These are phyloP conservation scores for Agelastica alni DNA, from an alignment of 2,888 invertebrate genomes.

Conservation along the genomic window DNA sequence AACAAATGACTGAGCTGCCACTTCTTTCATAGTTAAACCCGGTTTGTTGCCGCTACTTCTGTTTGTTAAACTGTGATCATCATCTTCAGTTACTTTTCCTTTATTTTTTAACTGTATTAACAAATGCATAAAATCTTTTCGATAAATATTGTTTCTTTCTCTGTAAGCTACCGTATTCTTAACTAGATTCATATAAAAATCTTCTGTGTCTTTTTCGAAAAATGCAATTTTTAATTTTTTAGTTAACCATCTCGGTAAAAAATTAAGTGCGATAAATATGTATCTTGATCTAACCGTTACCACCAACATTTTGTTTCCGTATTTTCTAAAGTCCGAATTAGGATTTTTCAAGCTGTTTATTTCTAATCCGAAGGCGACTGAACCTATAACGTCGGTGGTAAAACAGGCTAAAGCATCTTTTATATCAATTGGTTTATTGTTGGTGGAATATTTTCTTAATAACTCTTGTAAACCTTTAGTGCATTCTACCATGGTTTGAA, in stretches of 20 bases:
- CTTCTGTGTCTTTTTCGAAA: conserved; percentile 37
- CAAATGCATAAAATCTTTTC: conserved; percentile 62
- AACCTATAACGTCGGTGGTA: conserved; percentile 64
- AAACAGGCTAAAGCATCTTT: conserved; percentile 61
- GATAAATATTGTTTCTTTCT: conserved; percentile 53
- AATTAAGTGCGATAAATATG: conserved; percentile 10
- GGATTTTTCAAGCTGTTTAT: conserved; percentile 61
- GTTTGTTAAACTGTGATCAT: conserved; percentile 46
- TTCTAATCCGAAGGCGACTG: conserved; percentile 64
- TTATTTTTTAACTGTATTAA: conserved; percentile 56
- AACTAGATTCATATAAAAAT: conserved; percentile 57
- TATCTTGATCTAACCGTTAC: conserved; percentile 25
- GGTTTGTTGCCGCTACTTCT: conserved; percentile 15
- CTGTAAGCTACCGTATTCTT: conserved; percentile 56
- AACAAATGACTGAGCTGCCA: conserved; percentile 34
- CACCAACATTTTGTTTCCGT: conserved; percentile 33
- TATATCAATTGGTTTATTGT: conserved; percentile 43
- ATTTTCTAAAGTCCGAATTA: conserved; percentile 55
- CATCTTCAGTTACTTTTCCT: no score
- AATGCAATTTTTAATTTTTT: conserved; percentile 36
- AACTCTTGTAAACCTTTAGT: conserved; percentile 59
- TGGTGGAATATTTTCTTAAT: conserved; percentile 50
- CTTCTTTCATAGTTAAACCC: conserved; percentile 18
- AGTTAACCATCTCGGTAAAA: conserved; percentile 34
- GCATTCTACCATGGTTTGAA: conserved; percentile 62